Evolutionary conservation across 2,113 vertebrate genomes (phyloP), one percentile per base, ranked within the genome.

Genomic region (Castor canadensis): DNA sequence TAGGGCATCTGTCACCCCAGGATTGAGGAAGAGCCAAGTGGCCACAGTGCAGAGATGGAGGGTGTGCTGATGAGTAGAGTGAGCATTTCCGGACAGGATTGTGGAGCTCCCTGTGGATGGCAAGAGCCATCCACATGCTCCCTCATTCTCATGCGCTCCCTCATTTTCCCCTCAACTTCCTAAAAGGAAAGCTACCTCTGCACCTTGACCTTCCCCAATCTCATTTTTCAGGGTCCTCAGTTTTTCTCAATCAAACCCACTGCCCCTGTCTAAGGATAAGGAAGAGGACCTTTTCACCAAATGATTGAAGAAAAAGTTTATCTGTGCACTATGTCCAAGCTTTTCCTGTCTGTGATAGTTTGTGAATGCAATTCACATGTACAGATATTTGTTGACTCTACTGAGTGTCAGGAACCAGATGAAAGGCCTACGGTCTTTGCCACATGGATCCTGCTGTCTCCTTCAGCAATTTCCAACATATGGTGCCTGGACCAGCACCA

Each of bases 1-100:
- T 3, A 16, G 0, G 30, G 32, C 8, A 4, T 35, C 84, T 47
- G 11, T 16, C 4, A 2, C 15, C 9, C 24, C 3, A 6, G 30
- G 62, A 3, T 1, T 4, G 30, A 5, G 16, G 26, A n/a, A 1
- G 26, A 13, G n/a, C 84, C 3, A 0, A 1, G 69, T 0, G 8
- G 58, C n/a, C 0, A 3, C 32, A 1, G 58, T 4, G 0, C 0
- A 0, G 75, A 8, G 17, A 26, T 0, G 2, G 16, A 0, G 30
- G 4, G 17, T 4, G 5, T 1, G 3, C 30, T 24, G 6, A 0
- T 5, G 16, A 40, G 26, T 4, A 10, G 15, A 3, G 20, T 4
- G 13, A 19, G 47, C 22, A 24, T 64, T 43, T 16, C 2, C 22
- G 11, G 3, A 12, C 19, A 0, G 3, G n/a, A 28, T 9, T 0